Evolutionary conservation across 2,888 invertebrate genomes (phyloP).

Genomic region (Polymixis flavicincta): DNA sequence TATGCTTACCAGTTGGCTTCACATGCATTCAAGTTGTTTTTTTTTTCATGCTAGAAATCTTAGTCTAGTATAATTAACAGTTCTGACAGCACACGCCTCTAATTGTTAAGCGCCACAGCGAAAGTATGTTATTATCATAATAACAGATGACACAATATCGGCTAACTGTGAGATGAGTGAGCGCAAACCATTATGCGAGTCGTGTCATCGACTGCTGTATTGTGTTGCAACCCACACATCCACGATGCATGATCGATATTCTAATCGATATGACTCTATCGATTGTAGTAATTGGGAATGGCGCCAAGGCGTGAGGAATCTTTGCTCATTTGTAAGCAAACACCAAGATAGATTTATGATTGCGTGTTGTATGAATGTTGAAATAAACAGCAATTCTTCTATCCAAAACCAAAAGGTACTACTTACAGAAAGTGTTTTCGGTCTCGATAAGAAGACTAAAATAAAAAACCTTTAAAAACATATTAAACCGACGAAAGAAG

Average conservation of each 20-base stretch:
- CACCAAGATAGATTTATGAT: slow-evolving; percentile 28
- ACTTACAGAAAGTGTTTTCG: slow-evolving; percentile 20
- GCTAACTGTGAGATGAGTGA: slow-evolving; percentile 69
- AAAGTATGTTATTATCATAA: slow-evolving; percentile 70
- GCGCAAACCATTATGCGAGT: slow-evolving; percentile 67
- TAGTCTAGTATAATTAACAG: slow-evolving; percentile 22
- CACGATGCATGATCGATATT: slow-evolving; percentile 57
- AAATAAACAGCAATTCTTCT: slow-evolving; percentile 15
- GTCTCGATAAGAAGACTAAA: no score
- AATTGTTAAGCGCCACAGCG: slow-evolving; percentile 53
- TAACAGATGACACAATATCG: slow-evolving; percentile 68
- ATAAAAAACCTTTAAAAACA: no score
- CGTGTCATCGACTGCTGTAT: slow-evolving; percentile 64
- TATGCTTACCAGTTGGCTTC: background rate
- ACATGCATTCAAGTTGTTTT: background rate
- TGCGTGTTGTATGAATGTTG: slow-evolving; percentile 8
- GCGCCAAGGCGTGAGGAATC: slow-evolving; percentile 42
- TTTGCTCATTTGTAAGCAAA: slow-evolving; percentile 33
- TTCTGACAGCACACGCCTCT: slow-evolving; percentile 41
- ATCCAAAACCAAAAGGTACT: background rate
- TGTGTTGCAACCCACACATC: slow-evolving; percentile 59
- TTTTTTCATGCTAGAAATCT: slow-evolving; percentile 25
- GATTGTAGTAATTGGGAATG: slow-evolving; percentile 46
- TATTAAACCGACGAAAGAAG: no score
- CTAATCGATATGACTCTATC: slow-evolving; percentile 54